Percentiles rank a stretch among this genome's conserved stretches.
phyloP scores from a whole-genome alignment of 2,888 invertebrate species.

The Phortica okadai region DNA sequence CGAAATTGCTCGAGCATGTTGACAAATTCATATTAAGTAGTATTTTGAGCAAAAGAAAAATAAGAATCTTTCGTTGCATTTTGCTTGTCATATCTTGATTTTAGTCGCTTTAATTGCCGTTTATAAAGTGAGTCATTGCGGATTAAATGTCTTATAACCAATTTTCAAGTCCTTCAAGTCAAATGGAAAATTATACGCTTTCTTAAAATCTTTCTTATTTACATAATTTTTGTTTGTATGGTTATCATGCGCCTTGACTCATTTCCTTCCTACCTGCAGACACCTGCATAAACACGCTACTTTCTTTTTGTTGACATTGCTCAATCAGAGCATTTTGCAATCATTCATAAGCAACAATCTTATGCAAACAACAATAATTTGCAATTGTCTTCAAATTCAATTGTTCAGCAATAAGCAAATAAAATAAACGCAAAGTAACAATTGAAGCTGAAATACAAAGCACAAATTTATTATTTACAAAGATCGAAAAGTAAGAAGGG shows the following conservation, averaged over 20 bases:
- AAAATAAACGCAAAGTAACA: not conserved
- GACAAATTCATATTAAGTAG: too few species aligned
- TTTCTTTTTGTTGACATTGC: not conserved
- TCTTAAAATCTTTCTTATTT: too few species aligned
- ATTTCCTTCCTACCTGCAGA: not conserved
- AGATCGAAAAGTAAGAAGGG: not conserved
- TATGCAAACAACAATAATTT: not conserved
- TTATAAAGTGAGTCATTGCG: too few species aligned
- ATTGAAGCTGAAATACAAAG: constrained; percentile 9
- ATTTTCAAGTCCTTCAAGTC: too few species aligned
- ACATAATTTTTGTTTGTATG: too few species aligned
- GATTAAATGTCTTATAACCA: too few species aligned
- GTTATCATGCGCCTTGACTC: not conserved
- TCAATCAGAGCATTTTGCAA: not conserved
- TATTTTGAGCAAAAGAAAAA: too few species aligned
- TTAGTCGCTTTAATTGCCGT: too few species aligned
- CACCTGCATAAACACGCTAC: not conserved
- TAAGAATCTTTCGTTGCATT: too few species aligned
- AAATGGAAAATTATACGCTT: too few species aligned
- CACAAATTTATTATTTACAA: not conserved
- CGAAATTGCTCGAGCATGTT: not conserved
- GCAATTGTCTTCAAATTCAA: not conserved
- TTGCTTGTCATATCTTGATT: too few species aligned
- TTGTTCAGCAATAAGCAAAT: constrained; percentile 8
- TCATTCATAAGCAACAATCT: not conserved